phyloP scores from a whole-genome alignment of 2,888 invertebrate genomes.

The Ichneumon xanthorius region DNA sequence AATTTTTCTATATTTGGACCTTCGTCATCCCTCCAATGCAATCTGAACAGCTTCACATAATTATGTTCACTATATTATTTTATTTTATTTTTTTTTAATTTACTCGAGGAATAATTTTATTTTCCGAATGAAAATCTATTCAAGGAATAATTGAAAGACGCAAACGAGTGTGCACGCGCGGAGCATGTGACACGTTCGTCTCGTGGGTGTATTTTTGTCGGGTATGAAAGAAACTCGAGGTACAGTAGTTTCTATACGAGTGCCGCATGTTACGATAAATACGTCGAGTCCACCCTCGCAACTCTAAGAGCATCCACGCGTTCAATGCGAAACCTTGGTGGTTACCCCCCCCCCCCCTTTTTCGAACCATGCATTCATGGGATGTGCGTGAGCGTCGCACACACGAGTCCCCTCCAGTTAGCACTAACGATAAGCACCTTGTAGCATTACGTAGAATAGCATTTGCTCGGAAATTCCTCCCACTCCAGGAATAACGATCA shows the following conservation, averaged over 20 bases:
- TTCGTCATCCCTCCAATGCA: no score
- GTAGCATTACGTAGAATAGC: conserved; percentile 37
- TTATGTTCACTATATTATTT: no score
- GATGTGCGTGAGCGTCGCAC: background rate
- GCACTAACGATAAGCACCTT: conserved; percentile 56
- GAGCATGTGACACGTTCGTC: conserved; percentile 5
- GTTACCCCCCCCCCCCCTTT: background rate
- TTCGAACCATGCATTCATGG: background rate
- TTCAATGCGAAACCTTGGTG: background rate
- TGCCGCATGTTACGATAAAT: conserved; percentile 18
- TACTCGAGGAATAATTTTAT: background rate
- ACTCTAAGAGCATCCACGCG: conserved; percentile 12
- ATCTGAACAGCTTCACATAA: no score
- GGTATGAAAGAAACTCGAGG: conserved; percentile 7
- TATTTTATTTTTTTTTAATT: background rate
- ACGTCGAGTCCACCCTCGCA: conserved; percentile 22
- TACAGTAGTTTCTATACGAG: background rate
- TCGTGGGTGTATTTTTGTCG: conserved; percentile 12
- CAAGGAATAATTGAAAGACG: background rate
- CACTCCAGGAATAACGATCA: conserved; percentile 58
- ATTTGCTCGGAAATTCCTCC: conserved; percentile 24
- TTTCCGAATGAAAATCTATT: conserved; percentile 1
- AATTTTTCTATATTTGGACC: background rate
- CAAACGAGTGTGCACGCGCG: background rate
- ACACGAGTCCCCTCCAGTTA: background rate